Percentiles rank a stretch among this genome's conserved stretches.
phyloP scores from a whole-genome alignment of 2,797 vertebrate species.

The Smutsia gigantea region DNA sequence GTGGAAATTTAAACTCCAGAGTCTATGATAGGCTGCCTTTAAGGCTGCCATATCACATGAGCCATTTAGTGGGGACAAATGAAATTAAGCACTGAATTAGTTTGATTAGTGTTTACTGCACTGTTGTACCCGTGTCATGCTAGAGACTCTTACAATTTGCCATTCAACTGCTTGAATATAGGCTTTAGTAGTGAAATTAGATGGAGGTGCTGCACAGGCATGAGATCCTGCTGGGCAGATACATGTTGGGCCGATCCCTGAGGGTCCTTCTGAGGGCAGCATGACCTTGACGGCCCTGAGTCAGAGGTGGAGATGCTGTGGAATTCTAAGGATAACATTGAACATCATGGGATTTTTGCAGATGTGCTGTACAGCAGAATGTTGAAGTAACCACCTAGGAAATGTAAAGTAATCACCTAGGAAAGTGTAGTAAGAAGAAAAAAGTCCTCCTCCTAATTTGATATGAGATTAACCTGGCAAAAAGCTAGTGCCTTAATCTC shows the following conservation, averaged over 20 bases:
- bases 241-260: not conserved
- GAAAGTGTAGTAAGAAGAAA: not conserved
- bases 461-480: constrained; percentile 41
- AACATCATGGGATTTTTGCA: not conserved
- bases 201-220: not conserved
- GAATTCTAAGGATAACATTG: not conserved
- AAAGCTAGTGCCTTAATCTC: not conserved
- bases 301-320: not conserved
- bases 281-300: not conserved
- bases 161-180: not conserved
- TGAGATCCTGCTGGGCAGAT: not conserved
- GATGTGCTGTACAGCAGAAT: not conserved
- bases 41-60: constrained; percentile 70
- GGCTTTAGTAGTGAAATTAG: not conserved
- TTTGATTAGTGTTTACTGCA: constrained; percentile 76
- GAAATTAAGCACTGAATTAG: constrained; percentile 81
- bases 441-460: not conserved
- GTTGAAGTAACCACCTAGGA: not conserved
- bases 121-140: not conserved
- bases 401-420: not conserved
- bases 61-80: constrained; percentile 74
- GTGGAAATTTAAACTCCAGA: constrained; percentile 66
- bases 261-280: not conserved
- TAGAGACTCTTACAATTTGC: constrained; percentile 3
- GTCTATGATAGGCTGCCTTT: constrained; percentile 61